Conservation (phyloP, 2,113 vertebrate genomes). For the Brachirus orientalis region DNA sequence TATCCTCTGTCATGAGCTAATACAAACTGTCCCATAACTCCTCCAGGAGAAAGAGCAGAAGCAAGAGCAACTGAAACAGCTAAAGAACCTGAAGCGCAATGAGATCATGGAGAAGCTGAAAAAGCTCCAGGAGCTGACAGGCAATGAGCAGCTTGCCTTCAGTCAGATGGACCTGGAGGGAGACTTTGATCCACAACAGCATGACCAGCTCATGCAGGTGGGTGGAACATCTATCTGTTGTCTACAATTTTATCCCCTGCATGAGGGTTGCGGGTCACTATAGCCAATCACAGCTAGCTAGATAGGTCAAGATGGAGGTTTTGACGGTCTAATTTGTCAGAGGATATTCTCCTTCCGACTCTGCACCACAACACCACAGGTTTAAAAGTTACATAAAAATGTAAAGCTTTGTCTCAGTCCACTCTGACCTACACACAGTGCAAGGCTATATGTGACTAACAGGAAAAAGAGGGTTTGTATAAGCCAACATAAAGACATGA, state of each 20-base stretch:
- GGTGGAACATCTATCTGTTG: neutral
- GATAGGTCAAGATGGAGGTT: too few relatives aligned
- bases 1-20: neutral
- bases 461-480: too few relatives aligned
- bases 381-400: too few relatives aligned
- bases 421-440: too few relatives aligned
- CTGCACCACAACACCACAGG: too few relatives aligned
- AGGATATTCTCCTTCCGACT: too few relatives aligned
- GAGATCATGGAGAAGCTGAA: slow-evolving; percentile 88
- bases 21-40: neutral
- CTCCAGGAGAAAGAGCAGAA: slow-evolving; percentile 87
- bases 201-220: slow-evolving; percentile 92
- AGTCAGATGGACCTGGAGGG: slow-evolving; percentile 82
- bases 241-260: neutral
- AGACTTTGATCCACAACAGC: slow-evolving; percentile 86
- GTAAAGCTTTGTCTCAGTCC: too few relatives aligned
- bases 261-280: too few relatives aligned
- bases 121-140: slow-evolving; percentile 85
- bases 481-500: too few relatives aligned
- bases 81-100: slow-evolving; percentile 90
- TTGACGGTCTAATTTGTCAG: too few relatives aligned
- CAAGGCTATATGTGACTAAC: too few relatives aligned
- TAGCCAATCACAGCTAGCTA: too few relatives aligned
- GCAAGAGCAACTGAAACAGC: slow-evolving; percentile 89
- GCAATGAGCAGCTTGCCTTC: slow-evolving; percentile 83